phyloP scores from a whole-genome alignment of 2,113 vertebrate genomes.

The Ariopsis seemanni region DNA sequence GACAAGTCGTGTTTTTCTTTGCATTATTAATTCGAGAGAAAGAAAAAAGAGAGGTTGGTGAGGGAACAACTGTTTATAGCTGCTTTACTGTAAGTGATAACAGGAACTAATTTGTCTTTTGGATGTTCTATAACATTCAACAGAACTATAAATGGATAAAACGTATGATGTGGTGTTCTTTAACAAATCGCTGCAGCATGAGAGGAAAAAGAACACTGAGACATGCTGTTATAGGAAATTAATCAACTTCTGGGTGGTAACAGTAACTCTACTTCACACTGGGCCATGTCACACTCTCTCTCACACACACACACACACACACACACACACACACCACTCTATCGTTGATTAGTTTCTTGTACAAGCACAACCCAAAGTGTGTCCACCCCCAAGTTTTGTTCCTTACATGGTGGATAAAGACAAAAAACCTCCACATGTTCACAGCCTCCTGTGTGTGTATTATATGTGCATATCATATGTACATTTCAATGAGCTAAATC shows the following conservation, averaged over 20 bases:
- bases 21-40: not conserved
- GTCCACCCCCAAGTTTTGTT: not conserved
- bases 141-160: not conserved
- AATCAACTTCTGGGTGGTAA: not conserved
- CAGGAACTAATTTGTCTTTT: not conserved
- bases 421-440: not conserved
- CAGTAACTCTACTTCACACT: not conserved
- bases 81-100: not conserved
- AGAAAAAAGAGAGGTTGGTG: not conserved
- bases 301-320: no score
- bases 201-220: not conserved
- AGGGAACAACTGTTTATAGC: not conserved
- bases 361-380: not conserved
- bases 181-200: not conserved
- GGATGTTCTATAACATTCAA: not conserved
- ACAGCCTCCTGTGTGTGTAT: not conserved
- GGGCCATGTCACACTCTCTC: not conserved
- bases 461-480: not conserved
- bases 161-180: not conserved
- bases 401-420: not conserved
- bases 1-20: not conserved
- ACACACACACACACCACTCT: not conserved
- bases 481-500: not conserved
- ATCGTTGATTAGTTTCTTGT: not conserved
- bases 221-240: not conserved